phyloP scores from a whole-genome alignment of 2,113 vertebrate genomes.

The Halichoeres trimaculatus region DNA sequence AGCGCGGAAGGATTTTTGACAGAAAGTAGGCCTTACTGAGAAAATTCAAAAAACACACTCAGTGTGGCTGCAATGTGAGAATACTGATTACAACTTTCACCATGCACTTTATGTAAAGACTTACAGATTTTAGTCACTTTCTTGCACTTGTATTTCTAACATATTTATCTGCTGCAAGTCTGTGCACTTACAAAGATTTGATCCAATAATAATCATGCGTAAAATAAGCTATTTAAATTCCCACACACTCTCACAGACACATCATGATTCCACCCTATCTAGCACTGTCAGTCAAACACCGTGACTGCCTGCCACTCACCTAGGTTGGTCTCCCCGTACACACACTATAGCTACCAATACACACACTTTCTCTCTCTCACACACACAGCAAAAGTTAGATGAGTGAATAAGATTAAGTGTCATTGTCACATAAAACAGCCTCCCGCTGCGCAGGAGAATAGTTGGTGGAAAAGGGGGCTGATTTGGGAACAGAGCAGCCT shows the following conservation, averaged over 20 bases:
- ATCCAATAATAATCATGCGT: not conserved
- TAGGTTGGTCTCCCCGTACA: not conserved
- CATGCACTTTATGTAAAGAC: not conserved
- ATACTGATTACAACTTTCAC: not conserved
- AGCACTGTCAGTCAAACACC: conserved; percentile 32
- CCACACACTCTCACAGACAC: conserved; percentile 34
- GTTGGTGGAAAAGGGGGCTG: conserved; percentile 79
- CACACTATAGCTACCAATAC: conserved; percentile 15
- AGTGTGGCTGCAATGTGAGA: not conserved
- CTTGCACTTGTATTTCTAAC: too few species aligned
- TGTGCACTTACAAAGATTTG: not conserved
- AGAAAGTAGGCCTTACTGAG: not conserved
- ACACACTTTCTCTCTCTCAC: conserved; percentile 72
- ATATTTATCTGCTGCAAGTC: not conserved
- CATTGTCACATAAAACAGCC: conserved; percentile 93
- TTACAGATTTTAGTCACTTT: not conserved
- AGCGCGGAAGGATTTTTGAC: not conserved
- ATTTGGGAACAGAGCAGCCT: conserved; percentile 83
- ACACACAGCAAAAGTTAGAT: conserved; percentile 82
- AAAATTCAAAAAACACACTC: not conserved
- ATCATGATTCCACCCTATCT: conserved; percentile 18
- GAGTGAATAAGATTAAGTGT: conserved; percentile 87
- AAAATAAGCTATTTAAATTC: conserved; percentile 39
- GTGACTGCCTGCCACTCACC: conserved; percentile 23
- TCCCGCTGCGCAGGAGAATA: conserved; percentile 87